These are phyloP conservation scores for Petromus typicus DNA, from an alignment of 2,113 vertebrate species.

Conservation along the genomic window DNA sequence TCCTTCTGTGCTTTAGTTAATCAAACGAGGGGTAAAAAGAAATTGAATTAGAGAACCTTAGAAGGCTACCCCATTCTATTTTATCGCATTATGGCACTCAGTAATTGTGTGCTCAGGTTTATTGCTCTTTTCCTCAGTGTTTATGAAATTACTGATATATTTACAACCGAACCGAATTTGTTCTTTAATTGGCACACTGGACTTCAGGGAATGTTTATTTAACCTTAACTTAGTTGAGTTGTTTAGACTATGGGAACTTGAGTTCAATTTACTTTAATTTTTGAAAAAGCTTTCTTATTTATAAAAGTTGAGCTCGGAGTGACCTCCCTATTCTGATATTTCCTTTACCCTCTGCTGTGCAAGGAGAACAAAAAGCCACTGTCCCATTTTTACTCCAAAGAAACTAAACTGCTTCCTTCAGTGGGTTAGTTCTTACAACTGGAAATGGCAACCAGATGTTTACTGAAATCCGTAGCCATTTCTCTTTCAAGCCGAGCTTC, in stretches of 20 bases:
- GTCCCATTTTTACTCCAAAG: constrained; percentile 84
- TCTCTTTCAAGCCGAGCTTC: constrained; percentile 79
- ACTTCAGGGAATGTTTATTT: constrained; percentile 85
- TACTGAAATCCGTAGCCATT: constrained; percentile 81
- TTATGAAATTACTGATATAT: constrained; percentile 79
- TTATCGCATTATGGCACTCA: constrained; percentile 67
- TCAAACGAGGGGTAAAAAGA: constrained; percentile 57
- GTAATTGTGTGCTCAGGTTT: constrained; percentile 68
- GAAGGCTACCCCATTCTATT: background rate
- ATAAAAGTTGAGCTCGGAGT: constrained; percentile 86
- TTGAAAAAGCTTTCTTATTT: constrained; percentile 86
- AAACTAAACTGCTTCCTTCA: constrained; percentile 88
- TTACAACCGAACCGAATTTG: constrained; percentile 78
- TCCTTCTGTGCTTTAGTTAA: constrained; percentile 68
- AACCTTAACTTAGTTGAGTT: constrained; percentile 84
- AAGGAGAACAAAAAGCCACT: constrained; percentile 86
- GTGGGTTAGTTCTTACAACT: constrained; percentile 83
- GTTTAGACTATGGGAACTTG: constrained; percentile 85
- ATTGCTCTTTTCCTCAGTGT: constrained; percentile 76
- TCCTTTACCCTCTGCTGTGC: constrained; percentile 83
- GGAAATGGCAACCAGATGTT: constrained; percentile 93
- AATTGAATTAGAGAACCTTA: constrained; percentile 63
- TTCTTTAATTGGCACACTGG: constrained; percentile 83
- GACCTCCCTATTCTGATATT: constrained; percentile 85
- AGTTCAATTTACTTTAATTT: constrained; percentile 88